These are phyloP conservation scores for Rhea pennata DNA, from an alignment of 2,113 vertebrate genomes.

Conservation along the genomic window DNA sequence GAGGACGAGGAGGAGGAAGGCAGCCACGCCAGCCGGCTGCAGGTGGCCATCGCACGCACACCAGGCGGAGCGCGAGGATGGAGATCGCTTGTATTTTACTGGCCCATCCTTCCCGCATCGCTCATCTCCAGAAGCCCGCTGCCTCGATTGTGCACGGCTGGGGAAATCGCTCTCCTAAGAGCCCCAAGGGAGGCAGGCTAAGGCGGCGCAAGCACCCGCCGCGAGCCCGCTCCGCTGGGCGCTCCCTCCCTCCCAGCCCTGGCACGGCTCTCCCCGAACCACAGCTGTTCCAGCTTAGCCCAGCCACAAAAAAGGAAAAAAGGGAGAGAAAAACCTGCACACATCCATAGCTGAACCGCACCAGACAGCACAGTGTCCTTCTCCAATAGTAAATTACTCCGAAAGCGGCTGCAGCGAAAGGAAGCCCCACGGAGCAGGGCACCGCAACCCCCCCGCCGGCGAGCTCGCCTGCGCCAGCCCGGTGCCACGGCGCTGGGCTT, in stretches of 20 bases:
- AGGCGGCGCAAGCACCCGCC: neutral
- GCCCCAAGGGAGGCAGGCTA: neutral
- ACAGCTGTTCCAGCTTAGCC: constrained; percentile 36
- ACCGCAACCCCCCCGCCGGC: neutral
- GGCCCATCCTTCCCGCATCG: neutral
- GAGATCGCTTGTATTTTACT: neutral
- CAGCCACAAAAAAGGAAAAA: neutral
- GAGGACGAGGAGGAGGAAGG: neutral
- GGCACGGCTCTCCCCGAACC: neutral
- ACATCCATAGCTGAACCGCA: fast-evolving
- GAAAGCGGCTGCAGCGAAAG: fast-evolving
- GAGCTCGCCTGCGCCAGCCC: neutral
- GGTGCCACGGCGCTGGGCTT: fast-evolving
- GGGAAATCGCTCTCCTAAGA: fast-evolving
- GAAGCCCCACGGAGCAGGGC: neutral
- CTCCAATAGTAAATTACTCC: neutral
- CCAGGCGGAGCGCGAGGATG: neutral
- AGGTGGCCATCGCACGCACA: neutral
- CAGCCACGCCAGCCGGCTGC: neutral
- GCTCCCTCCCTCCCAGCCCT: neutral
- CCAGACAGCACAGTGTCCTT: fast-evolving
- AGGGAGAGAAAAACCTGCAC: fast-evolving
- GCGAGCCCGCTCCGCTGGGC: neutral
- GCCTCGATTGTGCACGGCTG: neutral
- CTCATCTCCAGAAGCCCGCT: neutral